These are phyloP conservation scores for Heliconius hermathena DNA, from an alignment of 1,140 invertebrate species.

Conservation along the genomic window DNA sequence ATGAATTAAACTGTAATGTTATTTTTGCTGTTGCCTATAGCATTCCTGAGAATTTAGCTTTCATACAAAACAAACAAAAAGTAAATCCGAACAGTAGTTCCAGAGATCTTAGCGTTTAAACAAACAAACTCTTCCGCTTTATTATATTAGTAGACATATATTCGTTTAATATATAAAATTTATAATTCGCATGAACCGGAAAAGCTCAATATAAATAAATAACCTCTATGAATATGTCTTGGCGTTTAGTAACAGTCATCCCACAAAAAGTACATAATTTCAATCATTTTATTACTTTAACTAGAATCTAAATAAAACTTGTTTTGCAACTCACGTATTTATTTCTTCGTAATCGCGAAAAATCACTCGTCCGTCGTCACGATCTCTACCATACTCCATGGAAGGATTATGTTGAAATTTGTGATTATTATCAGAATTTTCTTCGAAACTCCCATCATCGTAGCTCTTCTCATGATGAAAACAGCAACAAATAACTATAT, in stretches of 20 bases:
- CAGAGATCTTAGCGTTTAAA: no score
- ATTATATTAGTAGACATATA: no score
- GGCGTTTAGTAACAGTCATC: neutral
- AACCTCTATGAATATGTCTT: neutral
- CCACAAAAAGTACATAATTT: neutral
- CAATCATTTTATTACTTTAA: neutral
- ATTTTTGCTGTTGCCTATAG: no score
- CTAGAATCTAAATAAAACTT: neutral
- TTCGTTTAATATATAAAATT: no score
- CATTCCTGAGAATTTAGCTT: no score
- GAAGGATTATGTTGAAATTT: neutral
- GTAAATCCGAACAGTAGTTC: no score
- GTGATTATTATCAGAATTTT: neutral
- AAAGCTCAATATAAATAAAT: no score
- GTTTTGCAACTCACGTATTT: conserved; percentile 22
- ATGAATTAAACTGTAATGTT: no score
- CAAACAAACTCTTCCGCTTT: no score
- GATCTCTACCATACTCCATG: neutral
- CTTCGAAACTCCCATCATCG: neutral
- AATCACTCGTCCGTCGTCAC: conserved; percentile 11
- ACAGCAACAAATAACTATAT: neutral
- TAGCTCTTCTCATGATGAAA: neutral
- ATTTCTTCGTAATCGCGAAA: conserved; percentile 21
- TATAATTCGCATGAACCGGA: no score
- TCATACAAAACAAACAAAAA: no score